Conservation (phyloP, 2,797 vertebrate genomes). For the Mustela erminea region DNA sequence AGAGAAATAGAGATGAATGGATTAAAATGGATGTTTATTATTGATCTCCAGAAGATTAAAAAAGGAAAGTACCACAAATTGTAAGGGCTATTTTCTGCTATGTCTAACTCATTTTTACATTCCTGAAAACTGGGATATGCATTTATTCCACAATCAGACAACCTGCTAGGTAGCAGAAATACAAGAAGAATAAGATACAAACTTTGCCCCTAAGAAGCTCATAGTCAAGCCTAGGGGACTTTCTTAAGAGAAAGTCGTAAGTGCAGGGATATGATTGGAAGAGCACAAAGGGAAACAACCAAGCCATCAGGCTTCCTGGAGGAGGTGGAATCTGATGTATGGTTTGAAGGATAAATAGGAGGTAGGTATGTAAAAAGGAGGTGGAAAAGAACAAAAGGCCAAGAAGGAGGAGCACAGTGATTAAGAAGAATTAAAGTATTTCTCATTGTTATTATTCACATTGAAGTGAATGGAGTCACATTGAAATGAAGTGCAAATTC, state of each 20-base stretch:
- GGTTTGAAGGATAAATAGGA: background rate
- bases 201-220: background rate
- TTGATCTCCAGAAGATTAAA: background rate
- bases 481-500: background rate
- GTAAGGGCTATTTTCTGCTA: background rate
- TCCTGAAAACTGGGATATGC: background rate
- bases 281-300: background rate
- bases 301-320: background rate
- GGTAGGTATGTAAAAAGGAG: background rate
- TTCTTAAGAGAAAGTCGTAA: background rate
- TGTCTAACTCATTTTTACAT: background rate
- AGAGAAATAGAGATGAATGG: background rate
- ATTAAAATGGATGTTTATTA: constrained; percentile 10
- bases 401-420: rapidly evolving
- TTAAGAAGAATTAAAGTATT: background rate
- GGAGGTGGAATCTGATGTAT: background rate
- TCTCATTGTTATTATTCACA: background rate
- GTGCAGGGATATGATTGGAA: background rate
- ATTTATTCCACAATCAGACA: background rate
- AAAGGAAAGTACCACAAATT: background rate
- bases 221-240: background rate
- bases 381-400: background rate
- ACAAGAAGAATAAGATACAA: background rate
- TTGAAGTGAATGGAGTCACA: too few species aligned
- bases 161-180: background rate